These are phyloP conservation scores for Odontophorus gujanensis DNA, from an alignment of 2,113 vertebrate genomes.

Conservation along the genomic window DNA sequence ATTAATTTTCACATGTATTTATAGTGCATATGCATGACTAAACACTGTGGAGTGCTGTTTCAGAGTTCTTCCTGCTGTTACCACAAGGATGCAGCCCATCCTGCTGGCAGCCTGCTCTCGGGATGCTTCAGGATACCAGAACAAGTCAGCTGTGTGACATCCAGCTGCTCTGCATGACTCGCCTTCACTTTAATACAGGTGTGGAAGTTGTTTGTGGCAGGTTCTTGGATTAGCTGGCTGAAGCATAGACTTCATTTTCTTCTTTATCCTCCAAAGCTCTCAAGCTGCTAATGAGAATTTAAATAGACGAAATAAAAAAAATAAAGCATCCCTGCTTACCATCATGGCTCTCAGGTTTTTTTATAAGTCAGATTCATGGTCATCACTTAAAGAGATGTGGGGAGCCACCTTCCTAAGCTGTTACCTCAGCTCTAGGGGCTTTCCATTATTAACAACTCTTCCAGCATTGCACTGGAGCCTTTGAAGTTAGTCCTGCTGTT, in stretches of 20 bases:
- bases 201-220: neutral
- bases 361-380: neutral
- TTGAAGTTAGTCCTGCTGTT: neutral
- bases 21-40: neutral
- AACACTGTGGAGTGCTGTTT: neutral
- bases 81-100: neutral
- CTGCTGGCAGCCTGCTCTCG: neutral
- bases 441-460: neutral
- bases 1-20: neutral
- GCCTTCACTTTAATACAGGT: neutral
- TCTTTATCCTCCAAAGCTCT: neutral
- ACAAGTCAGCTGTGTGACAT: neutral
- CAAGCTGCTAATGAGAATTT: neutral
- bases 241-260: neutral
- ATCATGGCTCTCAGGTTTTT: neutral
- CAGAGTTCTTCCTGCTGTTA: neutral
- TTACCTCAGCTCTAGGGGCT: neutral
- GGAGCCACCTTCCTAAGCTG: neutral
- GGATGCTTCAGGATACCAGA: neutral
- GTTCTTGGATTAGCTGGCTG: neutral
- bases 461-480: rapidly evolving
- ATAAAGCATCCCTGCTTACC: neutral
- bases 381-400: rapidly evolving
- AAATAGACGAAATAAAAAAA: neutral
- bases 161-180: neutral